A percentile compares a stretch with the other conserved stretches of the same genome.
Evolutionary conservation across 35 echinoderm and acorn worm genomes (phyloP).

Genomic region (Holothuria glaberrima): DNA sequence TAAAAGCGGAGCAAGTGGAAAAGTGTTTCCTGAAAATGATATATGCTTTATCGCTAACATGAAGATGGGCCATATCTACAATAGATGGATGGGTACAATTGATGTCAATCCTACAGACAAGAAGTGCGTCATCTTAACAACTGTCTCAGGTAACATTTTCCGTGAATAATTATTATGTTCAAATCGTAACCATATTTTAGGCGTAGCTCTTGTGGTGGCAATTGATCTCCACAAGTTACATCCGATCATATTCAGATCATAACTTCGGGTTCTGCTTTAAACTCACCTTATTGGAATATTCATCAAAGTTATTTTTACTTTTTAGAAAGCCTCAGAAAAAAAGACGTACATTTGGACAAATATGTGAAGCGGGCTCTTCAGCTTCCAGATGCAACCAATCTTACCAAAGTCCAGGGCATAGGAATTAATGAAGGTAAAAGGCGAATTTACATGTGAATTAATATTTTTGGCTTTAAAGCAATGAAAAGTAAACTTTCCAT

Average conservation of each 20-base stretch:
- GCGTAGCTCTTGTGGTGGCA: no score
- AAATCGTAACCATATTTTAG: not conserved
- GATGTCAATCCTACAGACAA: not conserved
- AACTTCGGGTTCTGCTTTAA: not conserved
- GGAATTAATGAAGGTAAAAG: conserved; percentile 16
- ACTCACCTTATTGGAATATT: not conserved
- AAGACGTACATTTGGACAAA: not conserved
- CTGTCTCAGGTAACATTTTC: not conserved
- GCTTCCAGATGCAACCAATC: not conserved
- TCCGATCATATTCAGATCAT: not conserved
- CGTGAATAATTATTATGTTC: no score
- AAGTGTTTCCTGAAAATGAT: not conserved
- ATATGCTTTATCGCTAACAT: conserved; percentile 3
- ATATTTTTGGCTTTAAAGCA: no score
- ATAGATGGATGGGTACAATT: no score
- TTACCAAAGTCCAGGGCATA: not conserved
- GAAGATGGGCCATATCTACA: no score
- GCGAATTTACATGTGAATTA: no score
- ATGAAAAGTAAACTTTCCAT: no score
- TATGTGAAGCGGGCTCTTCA: not conserved
- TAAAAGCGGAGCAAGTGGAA: no score
- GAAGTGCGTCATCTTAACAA: not conserved
- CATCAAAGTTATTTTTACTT: not conserved
- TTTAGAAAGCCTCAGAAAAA: not conserved
- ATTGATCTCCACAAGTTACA: no score